phyloP scores from a whole-genome alignment of 2,113 vertebrate genomes.

The Alosa alosa region DNA sequence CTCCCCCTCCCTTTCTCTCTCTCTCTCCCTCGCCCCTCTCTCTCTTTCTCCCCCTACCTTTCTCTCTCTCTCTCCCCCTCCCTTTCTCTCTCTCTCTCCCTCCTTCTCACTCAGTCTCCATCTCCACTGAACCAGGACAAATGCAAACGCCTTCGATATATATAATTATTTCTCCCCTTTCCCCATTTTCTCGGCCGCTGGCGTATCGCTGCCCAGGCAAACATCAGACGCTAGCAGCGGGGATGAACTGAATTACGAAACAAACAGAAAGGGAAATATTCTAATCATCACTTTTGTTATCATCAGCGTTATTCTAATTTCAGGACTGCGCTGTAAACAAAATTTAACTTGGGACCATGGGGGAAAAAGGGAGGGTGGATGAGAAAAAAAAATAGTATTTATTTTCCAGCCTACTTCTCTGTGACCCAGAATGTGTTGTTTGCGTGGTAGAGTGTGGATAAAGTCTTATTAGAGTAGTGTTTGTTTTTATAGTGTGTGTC shows the following conservation, averaged over 20 bases:
- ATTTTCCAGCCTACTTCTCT: conserved; percentile 30
- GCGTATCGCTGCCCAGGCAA: conserved; percentile 1
- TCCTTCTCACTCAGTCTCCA: neutral
- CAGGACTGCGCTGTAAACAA: conserved; percentile 61
- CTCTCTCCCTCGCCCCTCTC: neutral
- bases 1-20: neutral
- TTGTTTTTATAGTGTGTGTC: neutral
- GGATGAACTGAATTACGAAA: conserved; percentile 69
- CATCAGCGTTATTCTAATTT: conserved; percentile 51
- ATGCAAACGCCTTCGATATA: neutral
- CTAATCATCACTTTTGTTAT: conserved; percentile 74
- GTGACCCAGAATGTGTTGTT: conserved; percentile 12
- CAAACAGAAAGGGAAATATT: conserved; percentile 67
- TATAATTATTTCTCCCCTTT: conserved; percentile 3
- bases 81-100: neutral
- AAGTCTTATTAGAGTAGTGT: conserved; percentile 2
- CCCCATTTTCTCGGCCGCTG: neutral
- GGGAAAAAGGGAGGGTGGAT: conserved; percentile 49
- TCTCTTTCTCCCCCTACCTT: neutral
- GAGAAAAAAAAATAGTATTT: conserved; percentile 54
- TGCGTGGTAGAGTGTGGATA: conserved; percentile 1
- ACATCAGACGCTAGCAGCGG: conserved; percentile 22
- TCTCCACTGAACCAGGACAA: conserved; percentile 11
- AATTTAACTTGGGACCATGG: conserved; percentile 51
- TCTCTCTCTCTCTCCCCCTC: neutral